A percentile compares a stretch with the other conserved stretches of the same genome.
phyloP scores from a whole-genome alignment of 2,113 vertebrate genomes.

The Gallinago media region DNA sequence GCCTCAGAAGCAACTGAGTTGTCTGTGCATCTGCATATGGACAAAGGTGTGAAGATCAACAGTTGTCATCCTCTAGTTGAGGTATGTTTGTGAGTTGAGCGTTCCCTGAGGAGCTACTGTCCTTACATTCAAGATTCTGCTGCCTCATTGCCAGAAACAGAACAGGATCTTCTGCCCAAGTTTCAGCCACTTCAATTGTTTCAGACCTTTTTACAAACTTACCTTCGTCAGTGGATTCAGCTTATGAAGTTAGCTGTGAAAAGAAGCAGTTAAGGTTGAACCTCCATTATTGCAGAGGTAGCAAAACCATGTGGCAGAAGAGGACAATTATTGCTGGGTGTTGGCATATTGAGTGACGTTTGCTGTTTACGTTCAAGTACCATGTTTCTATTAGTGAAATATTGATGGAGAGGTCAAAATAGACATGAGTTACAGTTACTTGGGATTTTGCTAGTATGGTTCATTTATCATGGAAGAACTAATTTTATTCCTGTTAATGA shows the following conservation, averaged over 20 bases:
- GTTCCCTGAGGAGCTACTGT: not conserved
- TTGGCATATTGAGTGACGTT: not conserved
- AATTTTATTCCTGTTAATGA: slow-evolving; percentile 26
- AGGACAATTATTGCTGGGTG: not conserved
- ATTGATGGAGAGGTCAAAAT: not conserved
- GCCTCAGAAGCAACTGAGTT: not conserved
- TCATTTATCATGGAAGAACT: not conserved
- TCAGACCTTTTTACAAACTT: not conserved
- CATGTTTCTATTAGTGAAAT: not conserved
- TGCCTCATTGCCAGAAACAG: not conserved
- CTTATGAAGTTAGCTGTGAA: not conserved
- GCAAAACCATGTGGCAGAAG: not conserved
- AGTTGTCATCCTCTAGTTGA: not conserved
- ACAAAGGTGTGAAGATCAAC: not conserved
- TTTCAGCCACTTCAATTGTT: not conserved
- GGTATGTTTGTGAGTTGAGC: not conserved
- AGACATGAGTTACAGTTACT: not conserved
- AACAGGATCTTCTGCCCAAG: not conserved
- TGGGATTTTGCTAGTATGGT: not conserved
- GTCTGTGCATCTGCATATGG: not conserved
- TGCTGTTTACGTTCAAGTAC: not conserved
- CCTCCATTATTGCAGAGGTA: not conserved
- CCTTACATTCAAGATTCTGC: not conserved
- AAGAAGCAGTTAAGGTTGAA: not conserved
- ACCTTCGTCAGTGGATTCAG: not conserved